phyloP scores from a whole-genome alignment of 2,888 invertebrate genomes.

The Zygothrica quintamaculata region DNA sequence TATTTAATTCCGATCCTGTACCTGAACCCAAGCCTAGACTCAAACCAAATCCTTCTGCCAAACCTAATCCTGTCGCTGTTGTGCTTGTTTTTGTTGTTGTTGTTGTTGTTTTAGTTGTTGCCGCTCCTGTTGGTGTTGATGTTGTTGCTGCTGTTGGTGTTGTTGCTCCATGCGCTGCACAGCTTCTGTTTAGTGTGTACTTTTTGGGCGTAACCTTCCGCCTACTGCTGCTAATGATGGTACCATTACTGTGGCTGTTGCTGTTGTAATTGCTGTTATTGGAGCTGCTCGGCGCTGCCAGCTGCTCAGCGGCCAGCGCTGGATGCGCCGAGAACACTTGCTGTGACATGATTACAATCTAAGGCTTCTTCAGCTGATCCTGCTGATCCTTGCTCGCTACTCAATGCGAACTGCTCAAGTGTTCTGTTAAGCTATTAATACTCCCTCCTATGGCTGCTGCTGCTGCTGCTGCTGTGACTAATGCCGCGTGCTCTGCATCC shows the following conservation, averaged over 20 bases:
- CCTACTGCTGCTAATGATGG: constrained; percentile 48
- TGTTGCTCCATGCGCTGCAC: constrained; percentile 49
- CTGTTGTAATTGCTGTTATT: constrained; percentile 30
- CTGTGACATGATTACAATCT: constrained; percentile 67
- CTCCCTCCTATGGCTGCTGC: constrained; percentile 39
- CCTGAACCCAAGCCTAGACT: background rate
- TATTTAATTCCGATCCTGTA: constrained; percentile 17
- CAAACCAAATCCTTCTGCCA: background rate
- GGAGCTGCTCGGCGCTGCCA: constrained; percentile 64
- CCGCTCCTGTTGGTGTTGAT: constrained; percentile 39
- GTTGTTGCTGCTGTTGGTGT: constrained; percentile 18
- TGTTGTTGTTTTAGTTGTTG: constrained; percentile 19
- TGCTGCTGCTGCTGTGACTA: constrained; percentile 42
- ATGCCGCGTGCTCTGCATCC: constrained; percentile 64
- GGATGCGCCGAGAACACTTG: constrained; percentile 83
- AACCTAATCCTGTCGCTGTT: constrained; percentile 15
- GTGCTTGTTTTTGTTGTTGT: constrained; percentile 2
- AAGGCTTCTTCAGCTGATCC: constrained; percentile 18
- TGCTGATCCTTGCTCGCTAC: constrained; percentile 5
- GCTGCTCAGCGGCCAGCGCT: constrained; percentile 82
- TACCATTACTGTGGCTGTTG: constrained; percentile 53
- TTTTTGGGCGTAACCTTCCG: constrained; percentile 71
- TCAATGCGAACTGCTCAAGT: constrained; percentile 17
- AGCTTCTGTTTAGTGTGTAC: constrained; percentile 63
- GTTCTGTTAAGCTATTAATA: constrained; percentile 21